Evolutionary conservation across 2,888 invertebrate genomes (phyloP).

Genomic region (Incurvaria masculella): DNA sequence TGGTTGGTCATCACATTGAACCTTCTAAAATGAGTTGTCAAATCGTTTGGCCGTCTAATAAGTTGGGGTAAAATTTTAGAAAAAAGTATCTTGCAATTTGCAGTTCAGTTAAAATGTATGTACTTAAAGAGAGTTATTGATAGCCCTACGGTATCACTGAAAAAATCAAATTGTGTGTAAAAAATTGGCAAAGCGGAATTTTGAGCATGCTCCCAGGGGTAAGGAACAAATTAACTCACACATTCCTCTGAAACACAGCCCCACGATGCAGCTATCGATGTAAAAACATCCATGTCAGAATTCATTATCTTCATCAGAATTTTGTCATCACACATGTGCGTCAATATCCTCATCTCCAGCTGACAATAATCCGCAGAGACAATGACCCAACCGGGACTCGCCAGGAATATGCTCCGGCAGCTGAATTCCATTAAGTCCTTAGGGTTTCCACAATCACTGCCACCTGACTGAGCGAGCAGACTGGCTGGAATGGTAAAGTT

Average conservation of each 20-base stretch:
- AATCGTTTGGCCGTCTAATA: too few species aligned
- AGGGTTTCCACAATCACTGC: constrained; percentile 19
- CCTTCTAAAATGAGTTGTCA: too few species aligned
- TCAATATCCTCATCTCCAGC: constrained; percentile 88
- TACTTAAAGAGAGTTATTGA: too few species aligned
- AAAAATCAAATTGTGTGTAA: too few species aligned
- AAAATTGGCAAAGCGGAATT: too few species aligned
- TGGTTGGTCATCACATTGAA: too few species aligned
- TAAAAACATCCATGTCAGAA: constrained; percentile 75
- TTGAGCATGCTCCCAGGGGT: too few species aligned
- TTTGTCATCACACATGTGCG: constrained; percentile 82
- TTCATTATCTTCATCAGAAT: constrained; percentile 65
- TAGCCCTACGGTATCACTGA: too few species aligned
- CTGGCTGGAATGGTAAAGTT: constrained; percentile 65
- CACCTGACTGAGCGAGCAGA: constrained; percentile 24
- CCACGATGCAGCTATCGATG: constrained; percentile 83
- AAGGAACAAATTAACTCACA: constrained; percentile 42
- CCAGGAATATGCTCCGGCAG: constrained; percentile 68
- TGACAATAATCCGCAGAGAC: constrained; percentile 96
- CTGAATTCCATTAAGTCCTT: constrained; percentile 51
- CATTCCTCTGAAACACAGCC: constrained; percentile 61
- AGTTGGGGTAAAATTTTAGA: too few species aligned
- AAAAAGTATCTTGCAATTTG: too few species aligned
- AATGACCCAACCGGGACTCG: constrained; percentile 58
- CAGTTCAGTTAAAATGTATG: too few species aligned